Conservation (phyloP, 2,113 vertebrate genomes). For the Poeciliopsis prolifica region DNA sequence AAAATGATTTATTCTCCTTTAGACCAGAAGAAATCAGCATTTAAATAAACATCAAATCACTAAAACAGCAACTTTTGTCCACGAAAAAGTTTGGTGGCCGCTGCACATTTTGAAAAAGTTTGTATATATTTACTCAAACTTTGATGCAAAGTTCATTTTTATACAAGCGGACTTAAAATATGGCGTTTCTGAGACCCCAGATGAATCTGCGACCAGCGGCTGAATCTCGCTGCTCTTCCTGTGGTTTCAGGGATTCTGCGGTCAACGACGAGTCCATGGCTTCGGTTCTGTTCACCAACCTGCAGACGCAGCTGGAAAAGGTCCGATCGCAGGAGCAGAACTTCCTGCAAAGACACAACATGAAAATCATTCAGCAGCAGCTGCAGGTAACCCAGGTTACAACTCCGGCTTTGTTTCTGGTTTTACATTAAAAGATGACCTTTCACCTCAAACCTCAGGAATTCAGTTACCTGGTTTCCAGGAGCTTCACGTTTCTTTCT, state of each 20-base stretch:
- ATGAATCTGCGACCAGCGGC: too few relatives aligned
- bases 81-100: too few relatives aligned
- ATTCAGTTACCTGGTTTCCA: not conserved
- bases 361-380: constrained; percentile 93
- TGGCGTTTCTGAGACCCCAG: too few relatives aligned
- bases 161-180: too few relatives aligned
- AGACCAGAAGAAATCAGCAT: too few relatives aligned
- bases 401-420: not conserved
- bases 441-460: not conserved
- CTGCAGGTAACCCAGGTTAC: constrained; percentile 82
- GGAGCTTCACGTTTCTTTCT: not conserved
- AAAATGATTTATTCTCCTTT: too few relatives aligned
- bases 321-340: constrained; percentile 91
- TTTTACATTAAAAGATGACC: not conserved
- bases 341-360: constrained; percentile 93
- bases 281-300: constrained; percentile 86
- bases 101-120: too few relatives aligned
- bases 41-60: too few relatives aligned
- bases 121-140: too few relatives aligned
- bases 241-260: constrained; percentile 71
- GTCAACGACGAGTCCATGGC: constrained; percentile 91
- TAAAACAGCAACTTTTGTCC: too few relatives aligned
- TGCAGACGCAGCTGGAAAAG: constrained; percentile 90
- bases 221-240: not conserved
- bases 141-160: too few relatives aligned